These are phyloP conservation scores for Lasioglossum oenotherae DNA, from an alignment of 2,888 invertebrate species.

Conservation along the genomic window DNA sequence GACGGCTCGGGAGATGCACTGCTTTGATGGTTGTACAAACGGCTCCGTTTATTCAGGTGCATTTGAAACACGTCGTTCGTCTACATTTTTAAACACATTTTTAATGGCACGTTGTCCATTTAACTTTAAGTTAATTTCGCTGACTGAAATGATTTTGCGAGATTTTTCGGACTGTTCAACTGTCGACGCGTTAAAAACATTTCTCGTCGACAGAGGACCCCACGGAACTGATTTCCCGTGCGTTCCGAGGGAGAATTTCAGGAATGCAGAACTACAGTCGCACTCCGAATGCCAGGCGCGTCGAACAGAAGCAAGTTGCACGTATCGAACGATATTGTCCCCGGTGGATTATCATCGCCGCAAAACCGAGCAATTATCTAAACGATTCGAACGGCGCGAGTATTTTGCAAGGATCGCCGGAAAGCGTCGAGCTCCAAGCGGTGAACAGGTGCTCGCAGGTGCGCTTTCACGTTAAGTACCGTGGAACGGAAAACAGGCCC, in stretches of 20 bases:
- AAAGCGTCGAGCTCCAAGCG: not conserved
- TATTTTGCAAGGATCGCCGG: slow-evolving; percentile 10
- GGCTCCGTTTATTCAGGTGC: not conserved
- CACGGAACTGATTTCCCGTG: not conserved
- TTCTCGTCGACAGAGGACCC: not conserved
- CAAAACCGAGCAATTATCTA: not conserved
- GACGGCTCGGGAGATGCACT: not conserved
- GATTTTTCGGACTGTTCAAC: too few species aligned
- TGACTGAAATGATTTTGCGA: too few species aligned
- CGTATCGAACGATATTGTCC: not conserved
- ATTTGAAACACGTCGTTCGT: not conserved
- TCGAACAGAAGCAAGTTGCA: not conserved
- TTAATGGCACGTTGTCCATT: too few species aligned
- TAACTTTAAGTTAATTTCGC: too few species aligned
- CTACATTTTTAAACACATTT: too few species aligned
- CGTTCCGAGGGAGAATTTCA: not conserved
- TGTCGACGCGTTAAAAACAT: too few species aligned
- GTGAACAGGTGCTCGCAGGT: slow-evolving; percentile 39
- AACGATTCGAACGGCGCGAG: not conserved
- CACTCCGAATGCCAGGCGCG: not conserved
- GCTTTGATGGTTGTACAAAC: not conserved
- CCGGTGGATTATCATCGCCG: not conserved
- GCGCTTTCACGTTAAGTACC: slow-evolving; percentile 1
- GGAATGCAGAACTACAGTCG: not conserved
- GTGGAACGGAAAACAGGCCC: slow-evolving; percentile 12